Evolutionary conservation across 2,113 vertebrate genomes (phyloP).

Genomic region (Tyrannus savana): DNA sequence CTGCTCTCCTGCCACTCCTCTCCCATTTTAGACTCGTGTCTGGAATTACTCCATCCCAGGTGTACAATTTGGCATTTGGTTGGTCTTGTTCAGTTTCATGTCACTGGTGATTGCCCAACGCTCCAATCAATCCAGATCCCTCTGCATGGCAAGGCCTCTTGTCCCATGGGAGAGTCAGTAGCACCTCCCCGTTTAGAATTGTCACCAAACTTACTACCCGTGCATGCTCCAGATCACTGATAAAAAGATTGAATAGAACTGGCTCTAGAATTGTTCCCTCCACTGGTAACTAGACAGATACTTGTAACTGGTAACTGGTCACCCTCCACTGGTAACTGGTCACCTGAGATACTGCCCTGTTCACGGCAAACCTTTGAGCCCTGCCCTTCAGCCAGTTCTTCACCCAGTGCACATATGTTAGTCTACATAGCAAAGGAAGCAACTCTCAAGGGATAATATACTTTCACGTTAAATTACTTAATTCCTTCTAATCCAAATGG

Average conservation of each 20-base stretch:
- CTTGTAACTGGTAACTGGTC: accelerated
- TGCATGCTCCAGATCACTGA: background rate
- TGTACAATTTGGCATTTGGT: background rate
- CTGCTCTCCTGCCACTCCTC: background rate
- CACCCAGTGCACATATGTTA: background rate
- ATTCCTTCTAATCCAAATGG: background rate
- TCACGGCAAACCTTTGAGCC: background rate
- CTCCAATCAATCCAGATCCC: background rate
- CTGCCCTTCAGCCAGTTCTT: background rate
- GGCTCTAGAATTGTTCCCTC: background rate
- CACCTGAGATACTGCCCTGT: no score
- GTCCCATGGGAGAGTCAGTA: background rate
- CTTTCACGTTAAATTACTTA: background rate
- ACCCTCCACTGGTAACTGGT: no score
- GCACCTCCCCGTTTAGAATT: background rate
- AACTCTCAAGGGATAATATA: background rate
- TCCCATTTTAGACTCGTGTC: background rate
- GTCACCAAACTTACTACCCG: background rate
- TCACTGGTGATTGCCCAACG: background rate
- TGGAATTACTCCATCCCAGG: background rate
- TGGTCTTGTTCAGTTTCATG: background rate
- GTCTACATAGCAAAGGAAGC: background rate
- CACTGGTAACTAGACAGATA: background rate
- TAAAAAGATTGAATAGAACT: background rate
- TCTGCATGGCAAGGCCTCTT: background rate